These are phyloP conservation scores for Danio albolineatus DNA, from an alignment of 2,797 vertebrate genomes.

Conservation along the genomic window DNA sequence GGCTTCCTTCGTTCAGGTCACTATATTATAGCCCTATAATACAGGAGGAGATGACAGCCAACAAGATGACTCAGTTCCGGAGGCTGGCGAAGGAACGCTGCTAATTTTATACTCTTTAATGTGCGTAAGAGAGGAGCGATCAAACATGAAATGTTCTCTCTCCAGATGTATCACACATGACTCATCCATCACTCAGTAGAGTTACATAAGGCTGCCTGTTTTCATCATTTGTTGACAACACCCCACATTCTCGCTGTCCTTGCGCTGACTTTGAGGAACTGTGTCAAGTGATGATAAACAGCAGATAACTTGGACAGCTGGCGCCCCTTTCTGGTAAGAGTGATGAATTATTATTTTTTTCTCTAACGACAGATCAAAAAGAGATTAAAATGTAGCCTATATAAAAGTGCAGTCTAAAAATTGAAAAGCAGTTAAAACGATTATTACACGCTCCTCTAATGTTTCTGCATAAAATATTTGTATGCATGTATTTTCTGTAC, in stretches of 20 bases:
- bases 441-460: too few species aligned
- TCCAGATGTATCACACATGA: constrained; percentile 61
- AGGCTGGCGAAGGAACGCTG: constrained; percentile 22
- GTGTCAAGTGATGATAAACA: neutral
- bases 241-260: constrained; percentile 37
- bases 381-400: too few species aligned
- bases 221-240: constrained; percentile 51
- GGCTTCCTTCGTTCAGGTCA: constrained; percentile 21
- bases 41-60: constrained; percentile 5
- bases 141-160: constrained; percentile 53
- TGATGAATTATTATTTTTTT: neutral
- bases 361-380: too few species aligned
- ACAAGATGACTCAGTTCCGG: constrained; percentile 46
- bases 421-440: too few species aligned
- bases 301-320: constrained; percentile 34
- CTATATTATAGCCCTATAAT: constrained; percentile 23
- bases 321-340: constrained; percentile 63
- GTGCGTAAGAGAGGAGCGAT: constrained; percentile 47
- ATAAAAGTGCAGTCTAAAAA: too few species aligned
- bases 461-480: too few species aligned
- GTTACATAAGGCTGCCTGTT: constrained; percentile 67
- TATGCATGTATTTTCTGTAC: too few species aligned
- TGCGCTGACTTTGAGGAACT: constrained; percentile 39
- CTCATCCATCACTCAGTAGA: constrained; percentile 61
- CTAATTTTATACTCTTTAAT: constrained; percentile 50